Evolutionary conservation across 2,113 vertebrate genomes (phyloP), one percentile per base, ranked within the genome.

Genomic region (Ardeotis arabs): DNA sequence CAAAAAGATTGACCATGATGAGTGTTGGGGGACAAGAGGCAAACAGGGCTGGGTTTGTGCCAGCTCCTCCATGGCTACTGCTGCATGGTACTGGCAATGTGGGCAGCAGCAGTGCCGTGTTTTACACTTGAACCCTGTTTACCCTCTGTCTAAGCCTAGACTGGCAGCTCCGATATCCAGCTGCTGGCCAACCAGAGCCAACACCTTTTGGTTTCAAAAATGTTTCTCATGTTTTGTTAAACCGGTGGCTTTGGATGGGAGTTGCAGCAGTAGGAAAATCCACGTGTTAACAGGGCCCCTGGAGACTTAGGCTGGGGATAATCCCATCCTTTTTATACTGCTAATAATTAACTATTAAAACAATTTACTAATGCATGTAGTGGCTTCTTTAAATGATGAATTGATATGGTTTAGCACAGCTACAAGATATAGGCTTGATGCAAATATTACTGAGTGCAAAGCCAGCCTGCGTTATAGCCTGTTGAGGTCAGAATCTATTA

Each of bases 401-500:
- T 91, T 84, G 72, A 80, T 93, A 63, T 67, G 90, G 77, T 90
- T 87, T 90, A 88, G 75, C 72, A 77, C 72, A 63, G 68, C 93
- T 45, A 63, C 77, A 90, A 91, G 86, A 45, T 29, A 84, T 37
- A 45, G 77, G 62, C 62, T 84, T 82, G 94, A 92, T 84, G 95
- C 84, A 93, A 89, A 64, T 76, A 66, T 44, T 89, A 72, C 82
- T 27, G 86, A 96, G 89, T 75, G 90, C 81, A 95, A 95, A 92
- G 74, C 76, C 67, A 68, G 69, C 37, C 73, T 95, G 92, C 41
- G 3, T 94, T 97, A 88, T 8, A 92, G 96, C 84, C 86, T 69
- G 90, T 85, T 95, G 96, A 97, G 83, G 95, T 94, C 96, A 97
- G 96, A 96, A 78, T 93, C 89, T 90, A 94, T 96, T 94, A 96